These are phyloP conservation scores for Caenorhabditis virilis DNA, from an alignment of 2,888 invertebrate species.

Conservation along the genomic window DNA sequence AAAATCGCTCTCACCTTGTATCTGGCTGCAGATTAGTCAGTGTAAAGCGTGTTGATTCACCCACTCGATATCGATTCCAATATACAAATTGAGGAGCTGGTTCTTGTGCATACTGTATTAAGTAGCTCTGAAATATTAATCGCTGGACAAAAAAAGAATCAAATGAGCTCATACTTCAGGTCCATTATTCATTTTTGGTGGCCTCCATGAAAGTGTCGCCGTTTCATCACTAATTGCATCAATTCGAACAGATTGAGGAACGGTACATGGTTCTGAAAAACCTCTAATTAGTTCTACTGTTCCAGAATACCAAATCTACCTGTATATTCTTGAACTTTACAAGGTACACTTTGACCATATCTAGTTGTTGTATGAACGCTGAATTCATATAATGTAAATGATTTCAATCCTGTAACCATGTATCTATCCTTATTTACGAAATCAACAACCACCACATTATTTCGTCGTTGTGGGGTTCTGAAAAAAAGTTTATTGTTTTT, in stretches of 20 bases:
- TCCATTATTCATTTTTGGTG: constrained; percentile 67
- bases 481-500: constrained; percentile 3
- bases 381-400: constrained; percentile 67
- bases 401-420: constrained; percentile 53
- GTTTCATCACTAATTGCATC: constrained; percentile 65
- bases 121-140: constrained; percentile 53
- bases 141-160: not conserved
- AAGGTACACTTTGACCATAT: constrained; percentile 60
- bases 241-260: constrained; percentile 61
- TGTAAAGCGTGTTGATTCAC: constrained; percentile 59
- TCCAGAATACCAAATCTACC: constrained; percentile 30
- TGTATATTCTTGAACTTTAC: constrained; percentile 65
- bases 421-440: constrained; percentile 62
- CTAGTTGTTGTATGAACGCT: constrained; percentile 62
- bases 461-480: constrained; percentile 61
- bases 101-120: constrained; percentile 65
- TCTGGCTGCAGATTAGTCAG: constrained; percentile 60
- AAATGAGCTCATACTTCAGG: constrained; percentile 58
- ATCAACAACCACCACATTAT: constrained; percentile 61
- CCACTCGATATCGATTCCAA: constrained; percentile 60
- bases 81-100: constrained; percentile 66
- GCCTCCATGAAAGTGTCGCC: constrained; percentile 64
- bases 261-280: constrained; percentile 63
- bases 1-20: constrained; percentile 44
- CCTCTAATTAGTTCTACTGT: not conserved